Base-by-base conservation (phyloP, 2,113 vertebrate genomes). In the Heliornis fulica region DNA sequence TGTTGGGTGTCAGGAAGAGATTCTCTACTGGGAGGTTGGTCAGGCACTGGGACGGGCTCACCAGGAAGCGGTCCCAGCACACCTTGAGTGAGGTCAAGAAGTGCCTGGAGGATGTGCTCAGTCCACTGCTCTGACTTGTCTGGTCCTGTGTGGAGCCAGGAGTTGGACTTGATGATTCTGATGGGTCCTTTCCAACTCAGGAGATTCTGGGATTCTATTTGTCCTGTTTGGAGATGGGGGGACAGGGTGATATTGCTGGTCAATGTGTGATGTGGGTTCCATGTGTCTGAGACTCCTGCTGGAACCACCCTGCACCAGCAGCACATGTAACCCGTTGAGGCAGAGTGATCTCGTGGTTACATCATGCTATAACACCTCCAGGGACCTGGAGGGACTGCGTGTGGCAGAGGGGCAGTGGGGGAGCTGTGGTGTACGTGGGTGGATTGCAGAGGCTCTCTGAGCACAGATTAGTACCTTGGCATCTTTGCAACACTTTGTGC, bases 221-320 rank as follows among this genome's bases (percentile, higher is more conserved):
- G 23, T 21, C 18, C 28, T 2, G 0, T 23, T 66, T 51, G 60
- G 54, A 86, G 51, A 19, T 13, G 32, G 15, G 5, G 38, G 11
- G 11, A 21, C 0, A 2, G 32, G 46, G 13, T 41, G 66, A 16
- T 36, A 61, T 7, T 57, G 50, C 46, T 68, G 46, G 15, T 48
- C 34, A 34, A 41, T 1, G 14, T 3, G 13, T 34, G 32, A 7
- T 13, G 15, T 10, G 50, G 38, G 25, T 41, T 7, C 34, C 3
- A 0, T 0, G 5, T 32, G 16, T 36, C 16, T 29, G 60, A 41
- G 54, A 25, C 5, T 70, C 25, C 38, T 4, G 0, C 1, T 9
- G 18, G 36, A n/a, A 69, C 32, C 45, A 20, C 2, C 10, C 21
- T 13, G 54, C 11, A 0, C 59, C 18, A 65, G 60, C 29, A 69